Evolutionary conservation across 2,113 vertebrate genomes (phyloP), one percentile per base, ranked within the genome.

Genomic region (Neolamprologus sp.): DNA sequence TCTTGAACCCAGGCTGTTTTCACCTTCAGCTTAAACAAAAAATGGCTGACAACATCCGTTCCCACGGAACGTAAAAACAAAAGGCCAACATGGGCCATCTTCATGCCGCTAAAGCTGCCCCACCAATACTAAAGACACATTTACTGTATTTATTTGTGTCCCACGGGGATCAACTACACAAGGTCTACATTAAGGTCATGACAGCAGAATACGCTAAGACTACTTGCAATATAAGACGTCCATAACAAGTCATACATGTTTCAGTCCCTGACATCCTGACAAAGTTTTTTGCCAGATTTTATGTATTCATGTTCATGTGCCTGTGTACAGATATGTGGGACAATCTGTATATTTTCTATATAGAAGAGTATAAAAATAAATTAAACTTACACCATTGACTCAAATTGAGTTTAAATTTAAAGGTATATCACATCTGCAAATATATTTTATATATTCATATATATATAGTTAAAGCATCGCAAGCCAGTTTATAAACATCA

Each of bases 301-400:
- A 91, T 95, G 85, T 91, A 90, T 89, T 91, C 54, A 92, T 95
- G 87, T 92, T 89, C 85, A 83, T 94, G 91, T 92, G 90, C 85
- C 89, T 87, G 86, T 87, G 83, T 95, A 92, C 92, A 94, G 86
- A 90, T 93, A 87, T 89, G 84, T 91, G 89, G 92, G 90, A 83
- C 80, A 89, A 81, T 88, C 23, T 91, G 88, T 85, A 85, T 83
- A 90, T 92, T 89, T 87, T 94, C 68, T 90, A 91, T 92, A 94
- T 93, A 94, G 86, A 96, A 95, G 91, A 95, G 94, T 96, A 96
- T 93, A 97, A 96, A 96, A 96, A 96, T 95, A 96, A 95, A 96
- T 93, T 94, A 94, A 95, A 94, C 93, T 94, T 91, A 95, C 88
- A 89, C 86, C 91, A 88, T 88, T 10, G 78, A 94, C 93, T 94